phyloP scores from a whole-genome alignment of 2,888 invertebrate genomes.

The Ichneumon xanthorius region DNA sequence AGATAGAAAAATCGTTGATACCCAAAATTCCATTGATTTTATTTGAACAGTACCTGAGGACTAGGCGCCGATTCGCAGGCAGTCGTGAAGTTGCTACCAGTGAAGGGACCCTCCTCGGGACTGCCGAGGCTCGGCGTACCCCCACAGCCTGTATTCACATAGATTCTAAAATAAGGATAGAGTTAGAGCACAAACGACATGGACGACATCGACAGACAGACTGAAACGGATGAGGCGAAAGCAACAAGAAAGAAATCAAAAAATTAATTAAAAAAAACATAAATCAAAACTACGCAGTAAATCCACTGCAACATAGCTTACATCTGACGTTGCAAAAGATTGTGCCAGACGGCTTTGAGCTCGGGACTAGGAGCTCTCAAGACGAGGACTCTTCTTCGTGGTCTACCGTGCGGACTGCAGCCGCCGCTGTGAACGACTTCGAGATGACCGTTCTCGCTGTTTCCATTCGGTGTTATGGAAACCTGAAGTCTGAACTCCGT shows the following conservation, averaged over 20 bases:
- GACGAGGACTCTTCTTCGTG: conserved; percentile 89
- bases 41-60: conserved; percentile 77
- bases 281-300: background rate
- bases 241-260: conserved; percentile 10
- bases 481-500: conserved; percentile 94
- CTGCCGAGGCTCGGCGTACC: conserved; percentile 91
- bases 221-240: conserved; percentile 46
- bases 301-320: conserved; percentile 85
- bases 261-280: background rate
- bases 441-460: conserved; percentile 76
- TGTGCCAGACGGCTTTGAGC: conserved; percentile 96
- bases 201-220: conserved; percentile 64
- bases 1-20: background rate
- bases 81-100: conserved; percentile 71
- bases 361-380: conserved; percentile 93
- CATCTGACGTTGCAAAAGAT: conserved; percentile 94
- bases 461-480: conserved; percentile 76
- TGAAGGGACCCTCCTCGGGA: conserved; percentile 88
- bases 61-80: conserved; percentile 76
- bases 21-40: conserved; percentile 44
- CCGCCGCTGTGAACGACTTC: conserved; percentile 78
- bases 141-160: conserved; percentile 92
- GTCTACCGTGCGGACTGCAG: conserved; percentile 83
- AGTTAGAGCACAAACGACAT: conserved; percentile 62
- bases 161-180: conserved; percentile 88